A percentile compares a stretch with the other conserved stretches of the same genome.
Conservation (phyloP, 2,888 invertebrate genomes). For the Ceratothoa steindachneri region DNA sequence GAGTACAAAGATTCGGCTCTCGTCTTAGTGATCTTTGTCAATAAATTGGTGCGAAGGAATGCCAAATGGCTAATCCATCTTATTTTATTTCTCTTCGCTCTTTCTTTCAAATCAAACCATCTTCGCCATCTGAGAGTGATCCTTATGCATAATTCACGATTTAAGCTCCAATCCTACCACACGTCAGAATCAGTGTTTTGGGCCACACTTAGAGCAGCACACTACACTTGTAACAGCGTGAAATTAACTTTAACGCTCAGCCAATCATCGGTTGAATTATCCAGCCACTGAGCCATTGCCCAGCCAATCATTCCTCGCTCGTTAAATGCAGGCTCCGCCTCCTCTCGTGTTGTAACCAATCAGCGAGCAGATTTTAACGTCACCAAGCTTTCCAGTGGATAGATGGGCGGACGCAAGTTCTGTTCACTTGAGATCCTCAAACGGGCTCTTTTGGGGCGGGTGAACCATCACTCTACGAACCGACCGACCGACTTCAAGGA, state of each 20-base stretch:
- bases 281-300: constrained; percentile 19
- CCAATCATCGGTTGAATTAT: constrained; percentile 39
- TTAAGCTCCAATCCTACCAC: constrained; percentile 36
- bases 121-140: constrained; percentile 34
- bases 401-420: background rate
- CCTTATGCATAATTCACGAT: constrained; percentile 44
- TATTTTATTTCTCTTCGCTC: background rate
- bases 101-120: constrained; percentile 5
- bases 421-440: constrained; percentile 37
- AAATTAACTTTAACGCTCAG: constrained; percentile 43
- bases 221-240: constrained; percentile 46
- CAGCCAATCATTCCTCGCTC: constrained; percentile 17
- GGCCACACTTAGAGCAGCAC: constrained; percentile 39
- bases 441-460: constrained; percentile 33
- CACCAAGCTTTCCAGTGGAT: constrained; percentile 1
- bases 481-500: constrained; percentile 14
- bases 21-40: too few relatives aligned
- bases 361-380: background rate
- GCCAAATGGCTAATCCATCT: constrained; percentile 10
- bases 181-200: constrained; percentile 37
- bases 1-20: too few relatives aligned
- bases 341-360: constrained; percentile 20
- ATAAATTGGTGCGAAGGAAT: too few relatives aligned
- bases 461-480: constrained; percentile 38
- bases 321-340: constrained; percentile 14